These are phyloP conservation scores for Phlogophora meticulosa DNA, from an alignment of 2,888 invertebrate species.

Conservation along the genomic window DNA sequence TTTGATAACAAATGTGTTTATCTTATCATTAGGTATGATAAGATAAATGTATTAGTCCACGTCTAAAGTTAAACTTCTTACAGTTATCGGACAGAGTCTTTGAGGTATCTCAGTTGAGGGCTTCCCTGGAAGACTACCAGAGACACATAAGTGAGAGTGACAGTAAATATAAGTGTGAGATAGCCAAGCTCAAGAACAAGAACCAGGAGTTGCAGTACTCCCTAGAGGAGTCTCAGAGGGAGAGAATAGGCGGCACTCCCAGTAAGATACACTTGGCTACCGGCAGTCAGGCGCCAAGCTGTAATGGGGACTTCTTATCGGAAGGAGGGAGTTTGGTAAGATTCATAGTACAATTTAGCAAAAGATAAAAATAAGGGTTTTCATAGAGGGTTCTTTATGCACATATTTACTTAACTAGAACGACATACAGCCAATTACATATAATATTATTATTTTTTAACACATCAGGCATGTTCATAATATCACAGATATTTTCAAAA, in stretches of 20 bases:
- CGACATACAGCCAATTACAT: too few relatives aligned
- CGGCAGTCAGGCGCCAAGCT: slow-evolving; percentile 87
- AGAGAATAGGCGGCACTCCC: slow-evolving; percentile 80
- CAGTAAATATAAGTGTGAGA: slow-evolving; percentile 91
- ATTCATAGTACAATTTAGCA: neutral
- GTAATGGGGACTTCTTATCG: slow-evolving; percentile 89
- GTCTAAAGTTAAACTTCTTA: slow-evolving; percentile 17
- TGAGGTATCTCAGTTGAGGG: slow-evolving; percentile 93
- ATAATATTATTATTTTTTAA: too few relatives aligned
- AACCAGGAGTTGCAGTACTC: slow-evolving; percentile 88
- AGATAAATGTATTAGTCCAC: too few relatives aligned
- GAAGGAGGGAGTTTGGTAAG: slow-evolving; percentile 92
- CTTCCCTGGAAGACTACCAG: slow-evolving; percentile 93
- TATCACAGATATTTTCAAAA: too few relatives aligned
- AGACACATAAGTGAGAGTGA: slow-evolving; percentile 92
- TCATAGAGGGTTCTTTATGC: too few relatives aligned
- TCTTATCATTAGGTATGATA: too few relatives aligned
- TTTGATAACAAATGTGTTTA: too few relatives aligned
- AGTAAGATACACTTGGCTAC: slow-evolving; percentile 79
- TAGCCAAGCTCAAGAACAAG: slow-evolving; percentile 91
- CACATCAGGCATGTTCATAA: too few relatives aligned
- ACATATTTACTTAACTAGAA: too few relatives aligned
- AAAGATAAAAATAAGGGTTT: neutral
- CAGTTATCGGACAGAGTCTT: slow-evolving; percentile 95
- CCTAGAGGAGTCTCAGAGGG: slow-evolving; percentile 86